Base-by-base conservation (phyloP, 2,797 vertebrate species). In the Sebastes kiyomatsui region DNA sequence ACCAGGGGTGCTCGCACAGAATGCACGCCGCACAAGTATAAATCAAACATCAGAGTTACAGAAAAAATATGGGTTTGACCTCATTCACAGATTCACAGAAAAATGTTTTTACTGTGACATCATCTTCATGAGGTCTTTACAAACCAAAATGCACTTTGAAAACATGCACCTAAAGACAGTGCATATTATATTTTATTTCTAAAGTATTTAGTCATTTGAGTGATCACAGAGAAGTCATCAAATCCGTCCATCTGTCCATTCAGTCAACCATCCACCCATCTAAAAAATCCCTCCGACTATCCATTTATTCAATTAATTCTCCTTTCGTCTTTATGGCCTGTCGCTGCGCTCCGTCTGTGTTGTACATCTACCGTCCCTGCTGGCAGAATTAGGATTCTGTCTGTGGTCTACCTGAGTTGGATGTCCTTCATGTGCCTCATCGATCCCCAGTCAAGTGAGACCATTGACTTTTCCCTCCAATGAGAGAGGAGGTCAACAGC, bases 391-490 rank as follows among this genome's bases (percentile, higher is more conserved):
- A 81, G 14, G 10, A 91, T 90, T 93, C 85, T 79, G 79, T 61
- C 64, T 66, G 77, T 65, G 73, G 75, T 86, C 80, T 61, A 81
- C 75, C 77, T 80, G 61, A 88, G 81, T 70, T 88, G 86, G 72
- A 82, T 2, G 62, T 87, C 90, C 91, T 93, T 90, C 83, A 56
- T 70, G 64, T 79, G 85, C 13, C 85, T 87, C 67, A 89, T 93
- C 56, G 83, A 92, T 94, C 72, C 56, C 32, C 52, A 75, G 90
- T 85, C 73, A 90, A 91, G 56, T 90, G 88, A 92, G 74, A 92
- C 81, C 80, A 79, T 73, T 90, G 84, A 89, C 87, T 80, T 89
- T 82, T 79, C 56, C 67, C 55, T 81, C 79, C 77, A 84, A 88
- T 77, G 66, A 87, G 64, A 81, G 61, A 77, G 75, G 75, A 83